Evolutionary conservation across 1,140 invertebrate genomes (phyloP).

Genomic region (Drosophila saltans): DNA sequence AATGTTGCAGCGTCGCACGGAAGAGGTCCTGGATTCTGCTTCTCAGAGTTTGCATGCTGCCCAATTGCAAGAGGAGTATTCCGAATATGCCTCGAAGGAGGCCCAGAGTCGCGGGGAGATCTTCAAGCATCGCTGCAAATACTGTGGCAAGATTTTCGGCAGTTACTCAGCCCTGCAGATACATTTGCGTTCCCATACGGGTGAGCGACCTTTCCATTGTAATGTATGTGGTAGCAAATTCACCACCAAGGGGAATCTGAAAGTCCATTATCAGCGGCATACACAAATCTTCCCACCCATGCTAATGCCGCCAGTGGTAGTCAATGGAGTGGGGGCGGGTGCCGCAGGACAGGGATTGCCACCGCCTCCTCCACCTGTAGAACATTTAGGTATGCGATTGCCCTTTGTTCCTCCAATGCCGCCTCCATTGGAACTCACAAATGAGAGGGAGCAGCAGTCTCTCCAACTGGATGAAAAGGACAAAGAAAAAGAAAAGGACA

Average conservation of each 20-base stretch:
- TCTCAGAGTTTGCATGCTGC: slow-evolving; percentile 94
- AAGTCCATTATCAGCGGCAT: slow-evolving; percentile 98
- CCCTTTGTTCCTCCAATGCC: slow-evolving; percentile 49
- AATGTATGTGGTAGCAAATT: slow-evolving; percentile 98
- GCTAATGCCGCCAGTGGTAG: slow-evolving; percentile 84
- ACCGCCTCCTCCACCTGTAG: background rate
- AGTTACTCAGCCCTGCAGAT: slow-evolving; percentile 98
- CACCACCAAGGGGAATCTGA: slow-evolving; percentile 98
- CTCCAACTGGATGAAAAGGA: background rate
- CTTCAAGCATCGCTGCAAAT: slow-evolving; percentile 98
- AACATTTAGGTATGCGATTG: slow-evolving; percentile 60
- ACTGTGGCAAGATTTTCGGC: slow-evolving; percentile 99
- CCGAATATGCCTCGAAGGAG: slow-evolving; percentile 85
- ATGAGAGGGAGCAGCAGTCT: slow-evolving; percentile 16
- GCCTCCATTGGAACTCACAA: slow-evolving; percentile 13
- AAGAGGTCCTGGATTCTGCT: slow-evolving; percentile 95
- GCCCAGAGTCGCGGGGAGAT: slow-evolving; percentile 89
- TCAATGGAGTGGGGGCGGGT: slow-evolving; percentile 18
- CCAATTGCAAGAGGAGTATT: slow-evolving; percentile 92
- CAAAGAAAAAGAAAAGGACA: slow-evolving; percentile 13
- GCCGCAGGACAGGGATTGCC: slow-evolving; percentile 19
- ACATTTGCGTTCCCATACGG: slow-evolving; percentile 97
- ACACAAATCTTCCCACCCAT: slow-evolving; percentile 93
- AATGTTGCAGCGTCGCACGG: slow-evolving; percentile 94
- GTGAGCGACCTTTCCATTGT: slow-evolving; percentile 98